A percentile compares a stretch with the other conserved stretches of the same genome.
phyloP scores from a whole-genome alignment of 2,797 vertebrate species.

The Lepilemur septentrionalis region DNA sequence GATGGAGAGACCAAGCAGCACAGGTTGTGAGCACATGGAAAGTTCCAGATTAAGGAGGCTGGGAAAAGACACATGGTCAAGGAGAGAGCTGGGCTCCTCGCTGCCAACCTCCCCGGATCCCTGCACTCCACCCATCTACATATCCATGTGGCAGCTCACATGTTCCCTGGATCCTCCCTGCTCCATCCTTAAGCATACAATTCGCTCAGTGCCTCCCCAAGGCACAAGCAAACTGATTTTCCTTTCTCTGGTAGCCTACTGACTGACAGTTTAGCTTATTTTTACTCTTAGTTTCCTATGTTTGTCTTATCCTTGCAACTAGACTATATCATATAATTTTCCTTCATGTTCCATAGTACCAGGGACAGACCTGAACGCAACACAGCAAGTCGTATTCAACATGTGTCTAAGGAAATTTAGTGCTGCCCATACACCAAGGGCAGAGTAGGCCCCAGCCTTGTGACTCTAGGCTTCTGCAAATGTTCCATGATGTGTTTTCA shows the following conservation, averaged over 20 bases:
- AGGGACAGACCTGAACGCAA: neutral
- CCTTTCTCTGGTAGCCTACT: neutral
- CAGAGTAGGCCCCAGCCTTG: neutral
- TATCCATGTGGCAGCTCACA: too few species aligned
- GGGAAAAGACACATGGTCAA: neutral
- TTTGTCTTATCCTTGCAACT: neutral
- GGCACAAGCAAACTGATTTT: neutral
- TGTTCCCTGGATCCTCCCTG: neutral
- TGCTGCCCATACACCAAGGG: neutral
- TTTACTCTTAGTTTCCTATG: neutral
- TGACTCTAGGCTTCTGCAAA: neutral
- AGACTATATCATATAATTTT: neutral
- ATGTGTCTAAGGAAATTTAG: neutral
- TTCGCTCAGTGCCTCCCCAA: neutral
- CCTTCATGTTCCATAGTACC: neutral
- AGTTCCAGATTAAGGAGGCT: neutral
- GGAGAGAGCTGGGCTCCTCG: neutral
- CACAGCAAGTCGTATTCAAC: neutral
- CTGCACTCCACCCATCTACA: fast-evolving
- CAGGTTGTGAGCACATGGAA: neutral
- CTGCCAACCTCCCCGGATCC: neutral
- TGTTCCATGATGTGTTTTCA: neutral
- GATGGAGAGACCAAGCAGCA: neutral
- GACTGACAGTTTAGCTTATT: neutral
- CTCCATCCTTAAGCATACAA: neutral